Base-by-base conservation (phyloP, 2,888 invertebrate species). In the Nephrocerus scutellatus region DNA sequence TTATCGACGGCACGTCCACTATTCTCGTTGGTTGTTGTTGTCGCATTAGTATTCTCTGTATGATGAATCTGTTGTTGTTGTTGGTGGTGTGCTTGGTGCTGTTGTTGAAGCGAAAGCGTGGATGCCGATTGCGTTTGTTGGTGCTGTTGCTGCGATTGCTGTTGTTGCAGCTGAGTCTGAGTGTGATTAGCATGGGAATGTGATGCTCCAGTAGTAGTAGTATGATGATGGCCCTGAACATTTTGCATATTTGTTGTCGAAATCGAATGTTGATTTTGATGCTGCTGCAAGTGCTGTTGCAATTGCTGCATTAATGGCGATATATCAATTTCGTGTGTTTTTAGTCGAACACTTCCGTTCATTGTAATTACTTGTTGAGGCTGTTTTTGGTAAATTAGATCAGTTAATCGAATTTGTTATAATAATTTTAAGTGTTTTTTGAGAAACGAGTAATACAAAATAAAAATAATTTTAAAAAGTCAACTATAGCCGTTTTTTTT, bases 1-100 rank as follows among this genome's bases (percentile, higher is more conserved):
- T 89, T 89, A 65, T 88, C 88, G 12, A 88, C 77, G 16, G 88
- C 88, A 39, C 87, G 61, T 14, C 64, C 66, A 20, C 54, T 54
- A 43, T 56, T 58, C 28, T 50, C 46, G 19, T 53, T 43, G 40
- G 42, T 44, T 29, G 32, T 23, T 44, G 37, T 32, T 28, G 26
- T 39, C 26, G 43, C 32, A 19, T 36, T 50, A 28, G 46, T 41
- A 25, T 39, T 46, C 25, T 40, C 48, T 19, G 43, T 47, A 30
- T 51, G 40, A 18, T 73, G 0, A 66, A 62, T 44, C 56, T 38
- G 62, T 60, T 72, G 51, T 72, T 72, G 48, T 70, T 44, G 47
- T 18, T 46, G 46, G 20, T 43, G 44, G 14, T 44, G 48, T 9
- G 46, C 39, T 32, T 50, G 45, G 9, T 50, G 50, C 19, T 46